Evolutionary conservation across 2,797 vertebrate species (phyloP).

Genomic region (Leptoclinus maculatus): DNA sequence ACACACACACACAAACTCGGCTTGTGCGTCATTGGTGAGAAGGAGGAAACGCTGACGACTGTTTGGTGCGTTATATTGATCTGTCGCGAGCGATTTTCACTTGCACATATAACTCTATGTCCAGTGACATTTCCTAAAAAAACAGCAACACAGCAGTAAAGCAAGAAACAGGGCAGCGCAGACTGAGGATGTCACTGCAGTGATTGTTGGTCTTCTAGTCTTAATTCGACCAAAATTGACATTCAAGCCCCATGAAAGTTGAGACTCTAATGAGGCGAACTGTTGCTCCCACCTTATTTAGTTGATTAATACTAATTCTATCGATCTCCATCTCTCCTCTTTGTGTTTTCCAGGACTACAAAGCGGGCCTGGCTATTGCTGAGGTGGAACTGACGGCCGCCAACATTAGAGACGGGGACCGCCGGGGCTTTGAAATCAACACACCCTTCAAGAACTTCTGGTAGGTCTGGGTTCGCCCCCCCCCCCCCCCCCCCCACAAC

Average conservation of each 20-base stretch:
- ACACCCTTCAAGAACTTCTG: conserved; percentile 97
- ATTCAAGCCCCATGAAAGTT: conserved; percentile 26
- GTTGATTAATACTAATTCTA: not conserved
- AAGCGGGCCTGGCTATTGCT: conserved; percentile 89
- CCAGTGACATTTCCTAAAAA: conserved; percentile 11
- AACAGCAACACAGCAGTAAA: not conserved
- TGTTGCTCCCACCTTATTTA: conserved; percentile 43
- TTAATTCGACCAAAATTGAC: conserved; percentile 42
- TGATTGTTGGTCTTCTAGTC: conserved; percentile 30
- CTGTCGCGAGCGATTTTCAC: conserved; percentile 52
- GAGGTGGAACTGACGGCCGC: conserved; percentile 92
- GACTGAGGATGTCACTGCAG: not conserved
- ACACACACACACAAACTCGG: not conserved
- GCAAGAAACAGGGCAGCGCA: not conserved
- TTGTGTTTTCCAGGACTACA: conserved; percentile 87
- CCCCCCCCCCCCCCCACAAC: not conserved
- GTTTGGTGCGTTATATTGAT: conserved; percentile 32
- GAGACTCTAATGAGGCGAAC: conserved; percentile 50
- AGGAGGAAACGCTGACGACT: conserved; percentile 27
- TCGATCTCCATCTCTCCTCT: conserved; percentile 3
- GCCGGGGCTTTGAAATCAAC: conserved; percentile 93
- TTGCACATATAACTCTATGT: conserved; percentile 2
- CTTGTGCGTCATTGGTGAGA: conserved; percentile 39
- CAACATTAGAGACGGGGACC: conserved; percentile 90
- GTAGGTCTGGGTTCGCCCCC: conserved; percentile 76